These are phyloP conservation scores for Drosophila gunungcola DNA, from an alignment of 1,140 invertebrate genomes.

Conservation along the genomic window DNA sequence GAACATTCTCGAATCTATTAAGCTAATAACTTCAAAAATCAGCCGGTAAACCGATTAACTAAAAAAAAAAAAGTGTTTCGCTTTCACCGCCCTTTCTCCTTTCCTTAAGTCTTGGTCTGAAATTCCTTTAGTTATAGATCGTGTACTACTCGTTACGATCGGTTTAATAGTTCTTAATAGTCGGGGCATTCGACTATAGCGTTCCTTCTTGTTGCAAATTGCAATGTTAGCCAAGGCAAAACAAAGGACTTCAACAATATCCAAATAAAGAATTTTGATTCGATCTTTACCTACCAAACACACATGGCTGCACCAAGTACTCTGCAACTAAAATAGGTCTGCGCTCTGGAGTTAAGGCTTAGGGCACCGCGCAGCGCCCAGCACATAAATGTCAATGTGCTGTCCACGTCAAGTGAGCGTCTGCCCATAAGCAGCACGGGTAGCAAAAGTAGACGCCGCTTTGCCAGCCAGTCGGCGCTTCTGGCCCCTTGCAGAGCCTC, in stretches of 20 bases:
- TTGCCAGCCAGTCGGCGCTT: neutral
- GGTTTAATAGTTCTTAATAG: no score
- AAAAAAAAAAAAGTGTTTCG: no score
- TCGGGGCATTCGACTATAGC: no score
- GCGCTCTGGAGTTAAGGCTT: slow-evolving; percentile 9
- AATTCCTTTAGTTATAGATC: no score
- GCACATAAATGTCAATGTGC: slow-evolving; percentile 65
- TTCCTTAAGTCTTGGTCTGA: no score
- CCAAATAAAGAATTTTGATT: slow-evolving; percentile 46
- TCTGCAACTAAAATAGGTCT: slow-evolving; percentile 63
- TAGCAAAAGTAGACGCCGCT: slow-evolving; percentile 12
- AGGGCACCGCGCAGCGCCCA: slow-evolving; percentile 19
- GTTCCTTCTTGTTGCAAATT: no score
- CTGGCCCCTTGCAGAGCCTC: slow-evolving; percentile 27
- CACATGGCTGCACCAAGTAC: slow-evolving; percentile 5
- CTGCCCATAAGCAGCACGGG: slow-evolving; percentile 51
- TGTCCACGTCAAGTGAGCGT: slow-evolving; percentile 42
- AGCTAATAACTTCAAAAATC: no score
- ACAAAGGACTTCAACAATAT: neutral
- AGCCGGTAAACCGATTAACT: no score
- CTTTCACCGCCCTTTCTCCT: no score
- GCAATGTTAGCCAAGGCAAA: no score
- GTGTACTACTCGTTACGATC: no score
- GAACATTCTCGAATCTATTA: no score
- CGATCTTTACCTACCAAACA: slow-evolving; percentile 30